phyloP scores from a whole-genome alignment of 2,113 vertebrate genomes.

The Melospiza georgiana region DNA sequence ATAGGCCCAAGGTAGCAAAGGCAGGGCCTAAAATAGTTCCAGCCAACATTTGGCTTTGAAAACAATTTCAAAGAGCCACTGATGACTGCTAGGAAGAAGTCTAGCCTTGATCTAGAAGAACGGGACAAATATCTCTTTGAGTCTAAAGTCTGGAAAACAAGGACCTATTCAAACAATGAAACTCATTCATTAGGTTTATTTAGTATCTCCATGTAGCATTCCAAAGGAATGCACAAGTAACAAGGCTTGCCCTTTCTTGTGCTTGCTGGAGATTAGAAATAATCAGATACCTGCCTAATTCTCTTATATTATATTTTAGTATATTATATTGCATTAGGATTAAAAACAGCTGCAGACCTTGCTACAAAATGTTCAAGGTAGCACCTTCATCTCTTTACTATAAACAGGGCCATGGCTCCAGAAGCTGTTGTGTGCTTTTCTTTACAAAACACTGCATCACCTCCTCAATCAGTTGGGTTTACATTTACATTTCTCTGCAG shows the following conservation, averaged over 20 bases:
- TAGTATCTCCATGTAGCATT: neutral
- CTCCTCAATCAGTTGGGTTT: neutral
- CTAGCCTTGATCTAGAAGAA: slow-evolving; percentile 37
- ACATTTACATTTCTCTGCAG: neutral
- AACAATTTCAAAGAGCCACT: slow-evolving; percentile 44
- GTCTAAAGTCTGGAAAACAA: neutral
- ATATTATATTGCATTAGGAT: neutral
- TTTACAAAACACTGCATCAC: neutral
- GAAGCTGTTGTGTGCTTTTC: neutral
- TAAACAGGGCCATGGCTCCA: neutral
- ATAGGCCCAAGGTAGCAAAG: slow-evolving; percentile 69
- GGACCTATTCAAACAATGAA: neutral
- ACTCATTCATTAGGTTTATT: neutral
- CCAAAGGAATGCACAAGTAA: neutral
- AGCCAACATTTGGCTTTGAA: slow-evolving; percentile 53
- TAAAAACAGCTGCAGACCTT: neutral
- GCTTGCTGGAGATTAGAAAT: neutral
- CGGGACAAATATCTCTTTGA: neutral
- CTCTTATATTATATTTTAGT: neutral
- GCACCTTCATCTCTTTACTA: neutral
- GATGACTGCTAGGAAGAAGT: slow-evolving; percentile 3
- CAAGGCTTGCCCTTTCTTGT: neutral
- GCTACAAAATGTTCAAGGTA: neutral
- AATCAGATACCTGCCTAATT: neutral
- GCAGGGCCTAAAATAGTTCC: slow-evolving; percentile 74